Base-by-base conservation (phyloP, 2,888 invertebrate species). In the Melinaea menophilus region DNA sequence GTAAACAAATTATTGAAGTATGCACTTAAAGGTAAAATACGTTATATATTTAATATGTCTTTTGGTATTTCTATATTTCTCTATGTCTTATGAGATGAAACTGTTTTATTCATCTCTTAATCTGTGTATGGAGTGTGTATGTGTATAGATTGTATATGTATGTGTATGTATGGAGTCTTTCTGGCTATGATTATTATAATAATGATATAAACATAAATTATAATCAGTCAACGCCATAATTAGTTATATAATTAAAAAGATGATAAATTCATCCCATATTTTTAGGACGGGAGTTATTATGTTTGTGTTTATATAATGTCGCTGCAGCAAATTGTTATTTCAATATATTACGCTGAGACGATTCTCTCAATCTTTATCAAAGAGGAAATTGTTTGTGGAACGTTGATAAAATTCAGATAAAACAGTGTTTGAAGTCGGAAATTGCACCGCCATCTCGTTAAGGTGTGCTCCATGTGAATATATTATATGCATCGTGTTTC, bases 381-480 rank as follows among this genome's bases (percentile, higher is more conserved):
- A 51, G 31, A 11, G 51, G 51, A 51, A 51, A 51, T 51, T 31
- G 31, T 51, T 51, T 31, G 51, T 22, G 51, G 51, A 51, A 31
- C 51, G 31, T 51, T 51, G 31, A 51, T 51, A 51, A 48, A 48
- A 48, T 48, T 51, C 31, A 51, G 51, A 51, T 51, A 51, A 51
- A 51, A 31, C 51, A 51, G 51, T 51, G 5, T 51, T 51, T 51
- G 51, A 51, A 31, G 51, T 51, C 51, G 31, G 51, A 51, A 51
- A 51, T 51, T 51, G 51, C 51, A 51, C 31, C 51, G 3, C 22
- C 51, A 31, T 5, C 31, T 51, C 51, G 7, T 31, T 31, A 31
- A 48, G 13, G 22, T 48, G 13, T 48, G 22, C 7, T 22, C 22
- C 3, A 51, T 31, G 31, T 31, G 11, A 51, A 31, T 31, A 51